Percentiles rank a stretch among this genome's conserved stretches.
Conservation (phyloP, 2,888 invertebrate genomes). For the Petrophora chlorosata region DNA sequence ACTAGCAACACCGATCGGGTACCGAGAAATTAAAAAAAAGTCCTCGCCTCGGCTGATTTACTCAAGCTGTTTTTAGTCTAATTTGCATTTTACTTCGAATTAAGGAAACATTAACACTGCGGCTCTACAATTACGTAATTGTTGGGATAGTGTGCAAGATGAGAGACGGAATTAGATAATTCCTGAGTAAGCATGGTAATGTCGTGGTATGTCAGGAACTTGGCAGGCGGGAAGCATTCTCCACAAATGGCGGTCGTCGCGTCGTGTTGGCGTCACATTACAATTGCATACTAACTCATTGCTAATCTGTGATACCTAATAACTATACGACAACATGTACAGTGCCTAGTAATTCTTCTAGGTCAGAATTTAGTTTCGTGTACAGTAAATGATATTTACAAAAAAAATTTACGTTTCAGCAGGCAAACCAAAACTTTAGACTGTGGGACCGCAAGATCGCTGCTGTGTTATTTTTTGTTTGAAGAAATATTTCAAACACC, state of each 20-base stretch:
- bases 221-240: conserved; percentile 28
- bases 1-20: too few species aligned
- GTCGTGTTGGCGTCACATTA: conserved; percentile 19
- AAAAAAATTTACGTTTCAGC: too few species aligned
- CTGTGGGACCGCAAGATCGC: too few species aligned
- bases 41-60: neutral
- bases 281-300: neutral
- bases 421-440: too few species aligned
- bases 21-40: neutral
- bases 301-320: neutral
- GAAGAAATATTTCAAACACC: too few species aligned
- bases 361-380: too few species aligned
- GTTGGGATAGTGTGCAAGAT: conserved; percentile 9
- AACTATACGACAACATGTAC: too few species aligned
- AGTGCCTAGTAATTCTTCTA: too few species aligned
- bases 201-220: conserved; percentile 20
- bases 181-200: conserved; percentile 25
- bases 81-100: conserved; percentile 50
- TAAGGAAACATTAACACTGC: conserved; percentile 10
- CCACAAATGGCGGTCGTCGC: conserved; percentile 16
- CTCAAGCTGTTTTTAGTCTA: conserved; percentile 16
- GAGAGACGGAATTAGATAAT: conserved; percentile 29
- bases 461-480: too few species aligned
- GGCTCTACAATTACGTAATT: conserved; percentile 27
- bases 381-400: too few species aligned